These are phyloP conservation scores for Bombus superbus DNA, from an alignment of 1,140 invertebrate genomes.

Conservation along the genomic window DNA sequence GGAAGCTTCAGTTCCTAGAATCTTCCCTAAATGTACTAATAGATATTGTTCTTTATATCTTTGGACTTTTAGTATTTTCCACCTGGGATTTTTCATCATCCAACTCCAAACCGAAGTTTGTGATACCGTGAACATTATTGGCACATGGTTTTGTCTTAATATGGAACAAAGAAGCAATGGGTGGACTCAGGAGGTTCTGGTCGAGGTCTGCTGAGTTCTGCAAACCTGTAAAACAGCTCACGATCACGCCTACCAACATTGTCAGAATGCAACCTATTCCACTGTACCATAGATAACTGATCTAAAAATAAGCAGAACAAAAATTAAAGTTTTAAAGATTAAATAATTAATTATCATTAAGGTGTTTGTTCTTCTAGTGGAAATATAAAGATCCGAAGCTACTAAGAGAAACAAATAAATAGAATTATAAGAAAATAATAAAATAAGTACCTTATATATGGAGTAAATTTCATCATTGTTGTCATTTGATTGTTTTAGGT, in stretches of 20 bases:
- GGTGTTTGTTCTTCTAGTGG: neutral
- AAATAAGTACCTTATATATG: slow-evolving; percentile 71
- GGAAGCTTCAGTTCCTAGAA: neutral
- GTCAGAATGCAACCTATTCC: slow-evolving; percentile 89
- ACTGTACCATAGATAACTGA: slow-evolving; percentile 92
- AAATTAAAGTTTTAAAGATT: neutral
- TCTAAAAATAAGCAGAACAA: slow-evolving; percentile 66
- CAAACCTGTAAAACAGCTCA: slow-evolving; percentile 87
- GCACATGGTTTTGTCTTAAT: slow-evolving; percentile 62
- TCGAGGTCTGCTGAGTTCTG: slow-evolving; percentile 83
- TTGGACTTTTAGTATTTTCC: slow-evolving; percentile 54
- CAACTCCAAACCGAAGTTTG: slow-evolving; percentile 79
- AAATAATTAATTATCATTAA: neutral
- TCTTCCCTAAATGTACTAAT: no score
- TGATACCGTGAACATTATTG: slow-evolving; percentile 73
- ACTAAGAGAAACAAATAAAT: neutral
- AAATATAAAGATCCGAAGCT: neutral
- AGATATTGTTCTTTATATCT: neutral
- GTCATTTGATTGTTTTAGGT: neutral
- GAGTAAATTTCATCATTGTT: slow-evolving; percentile 44
- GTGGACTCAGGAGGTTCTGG: slow-evolving; percentile 83
- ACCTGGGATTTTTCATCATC: slow-evolving; percentile 73
- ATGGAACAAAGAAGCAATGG: slow-evolving; percentile 76
- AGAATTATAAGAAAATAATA: neutral
- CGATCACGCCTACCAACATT: slow-evolving; percentile 87